Percentiles rank a stretch among this genome's conserved stretches.
These are phyloP conservation scores for Agrotis puta DNA, from an alignment of 2,888 invertebrate genomes.

Conservation along the genomic window DNA sequence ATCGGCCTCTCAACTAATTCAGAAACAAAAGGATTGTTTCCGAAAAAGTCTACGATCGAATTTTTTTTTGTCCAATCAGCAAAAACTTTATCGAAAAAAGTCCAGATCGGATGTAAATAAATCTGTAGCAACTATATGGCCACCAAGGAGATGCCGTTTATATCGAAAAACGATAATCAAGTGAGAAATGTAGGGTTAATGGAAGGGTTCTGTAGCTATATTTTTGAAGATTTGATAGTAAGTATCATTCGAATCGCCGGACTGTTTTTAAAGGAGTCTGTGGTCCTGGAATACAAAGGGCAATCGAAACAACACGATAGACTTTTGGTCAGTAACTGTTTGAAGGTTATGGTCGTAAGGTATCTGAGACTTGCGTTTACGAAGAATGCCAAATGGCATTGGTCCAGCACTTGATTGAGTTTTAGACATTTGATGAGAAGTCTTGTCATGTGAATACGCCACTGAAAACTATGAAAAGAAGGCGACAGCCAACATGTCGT, in stretches of 20 bases:
- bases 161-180: slow-evolving; percentile 65
- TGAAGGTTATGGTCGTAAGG: too few species aligned
- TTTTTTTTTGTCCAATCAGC: slow-evolving; percentile 85
- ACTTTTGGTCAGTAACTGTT: too few species aligned
- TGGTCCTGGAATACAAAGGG: too few species aligned
- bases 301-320: too few species aligned
- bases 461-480: background rate
- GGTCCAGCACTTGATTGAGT: too few species aligned
- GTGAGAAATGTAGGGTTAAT: background rate
- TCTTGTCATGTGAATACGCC: background rate
- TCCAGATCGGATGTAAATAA: slow-evolving; percentile 85
- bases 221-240: background rate
- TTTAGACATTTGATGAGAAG: too few species aligned
- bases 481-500: too few species aligned
- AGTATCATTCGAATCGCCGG: too few species aligned
- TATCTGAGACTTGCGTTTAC: too few species aligned
- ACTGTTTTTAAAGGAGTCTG: too few species aligned
- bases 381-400: too few species aligned
- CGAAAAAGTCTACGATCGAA: slow-evolving; percentile 76
- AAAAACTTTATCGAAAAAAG: slow-evolving; percentile 83
- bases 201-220: slow-evolving; percentile 47
- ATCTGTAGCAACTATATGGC: slow-evolving; percentile 83
- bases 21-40: slow-evolving; percentile 76
- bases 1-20: slow-evolving; percentile 73
- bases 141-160: slow-evolving; percentile 77